phyloP scores from a whole-genome alignment of 2,888 invertebrate species.

The Pammene fasciana region DNA sequence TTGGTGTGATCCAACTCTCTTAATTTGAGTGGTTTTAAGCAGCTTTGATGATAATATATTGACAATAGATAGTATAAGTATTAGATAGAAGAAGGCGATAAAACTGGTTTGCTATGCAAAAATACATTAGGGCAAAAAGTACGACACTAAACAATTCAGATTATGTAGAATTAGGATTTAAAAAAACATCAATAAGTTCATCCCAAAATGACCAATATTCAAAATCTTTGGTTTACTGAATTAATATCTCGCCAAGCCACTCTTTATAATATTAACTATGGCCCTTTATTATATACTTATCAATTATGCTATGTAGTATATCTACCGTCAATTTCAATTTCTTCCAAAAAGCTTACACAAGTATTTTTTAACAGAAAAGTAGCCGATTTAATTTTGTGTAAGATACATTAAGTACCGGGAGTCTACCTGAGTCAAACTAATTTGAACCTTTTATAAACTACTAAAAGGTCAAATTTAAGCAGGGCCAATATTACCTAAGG shows the following conservation, averaged over 20 bases:
- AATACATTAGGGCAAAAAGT: neutral
- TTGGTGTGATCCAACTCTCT: no score
- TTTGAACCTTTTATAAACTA: no score
- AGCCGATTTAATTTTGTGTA: no score
- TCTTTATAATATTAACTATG: constrained; percentile 41
- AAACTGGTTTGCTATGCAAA: neutral
- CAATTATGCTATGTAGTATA: constrained; percentile 23
- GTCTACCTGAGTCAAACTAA: no score
- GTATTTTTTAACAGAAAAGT: neutral
- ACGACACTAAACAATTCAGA: constrained; percentile 6
- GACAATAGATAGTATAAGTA: neutral
- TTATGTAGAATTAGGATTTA: constrained; percentile 5
- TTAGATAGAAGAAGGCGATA: no score
- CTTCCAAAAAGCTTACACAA: constrained; percentile 13
- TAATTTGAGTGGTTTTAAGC: no score
- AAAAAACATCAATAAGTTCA: neutral
- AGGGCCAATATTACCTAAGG: no score
- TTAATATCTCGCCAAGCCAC: constrained; percentile 55
- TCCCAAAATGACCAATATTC: constrained; percentile 48
- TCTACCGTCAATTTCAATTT: constrained; percentile 14
- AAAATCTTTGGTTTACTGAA: constrained; percentile 66
- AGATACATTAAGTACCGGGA: no score
- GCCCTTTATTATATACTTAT: constrained; percentile 35
- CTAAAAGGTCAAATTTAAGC: no score
- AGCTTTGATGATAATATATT: no score